Evolutionary conservation across 2,113 vertebrate species (phyloP).

Genomic region (Pimephales promelas): DNA sequence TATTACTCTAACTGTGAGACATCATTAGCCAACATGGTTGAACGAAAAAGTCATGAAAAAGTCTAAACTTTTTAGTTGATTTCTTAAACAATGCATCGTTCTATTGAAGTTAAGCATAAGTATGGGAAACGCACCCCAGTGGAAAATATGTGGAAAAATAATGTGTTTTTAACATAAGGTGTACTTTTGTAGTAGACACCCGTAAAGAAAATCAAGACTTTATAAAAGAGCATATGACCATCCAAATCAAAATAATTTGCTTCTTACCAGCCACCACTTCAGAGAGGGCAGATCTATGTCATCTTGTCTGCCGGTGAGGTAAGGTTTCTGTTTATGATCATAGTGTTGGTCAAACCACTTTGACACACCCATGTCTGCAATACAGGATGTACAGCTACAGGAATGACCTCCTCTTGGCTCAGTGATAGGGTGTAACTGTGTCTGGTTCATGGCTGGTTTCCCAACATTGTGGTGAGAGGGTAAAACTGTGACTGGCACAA

Average conservation of each 20-base stretch:
- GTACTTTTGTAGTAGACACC: too few relatives aligned
- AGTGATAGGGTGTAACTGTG: not conserved
- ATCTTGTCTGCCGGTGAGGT: slow-evolving; percentile 57
- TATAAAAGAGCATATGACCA: not conserved
- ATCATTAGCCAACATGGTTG: too few relatives aligned
- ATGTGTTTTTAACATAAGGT: too few relatives aligned
- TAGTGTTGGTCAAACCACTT: slow-evolving; percentile 76
- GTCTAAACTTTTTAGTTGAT: too few relatives aligned
- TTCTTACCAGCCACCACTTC: slow-evolving; percentile 84
- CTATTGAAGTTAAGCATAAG: too few relatives aligned
- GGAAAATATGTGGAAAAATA: too few relatives aligned
- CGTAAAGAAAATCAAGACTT: too few relatives aligned
- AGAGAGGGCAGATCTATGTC: slow-evolving; percentile 64
- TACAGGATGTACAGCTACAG: slow-evolving; percentile 61
- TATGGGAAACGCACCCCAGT: too few relatives aligned
- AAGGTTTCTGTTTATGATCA: slow-evolving; percentile 62
- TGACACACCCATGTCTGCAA: not conserved
- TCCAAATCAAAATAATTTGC: not conserved
- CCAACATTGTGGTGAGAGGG: not conserved
- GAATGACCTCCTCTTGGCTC: not conserved
- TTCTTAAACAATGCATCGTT: too few relatives aligned
- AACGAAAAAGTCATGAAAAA: too few relatives aligned
- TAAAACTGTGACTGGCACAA: slow-evolving; percentile 36
- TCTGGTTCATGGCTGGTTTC: not conserved
- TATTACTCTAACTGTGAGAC: too few relatives aligned